Percentiles rank a stretch among this genome's conserved stretches.
Evolutionary conservation across 2,888 invertebrate species (phyloP).

Genomic region (Cryptophagus acutangulus): DNA sequence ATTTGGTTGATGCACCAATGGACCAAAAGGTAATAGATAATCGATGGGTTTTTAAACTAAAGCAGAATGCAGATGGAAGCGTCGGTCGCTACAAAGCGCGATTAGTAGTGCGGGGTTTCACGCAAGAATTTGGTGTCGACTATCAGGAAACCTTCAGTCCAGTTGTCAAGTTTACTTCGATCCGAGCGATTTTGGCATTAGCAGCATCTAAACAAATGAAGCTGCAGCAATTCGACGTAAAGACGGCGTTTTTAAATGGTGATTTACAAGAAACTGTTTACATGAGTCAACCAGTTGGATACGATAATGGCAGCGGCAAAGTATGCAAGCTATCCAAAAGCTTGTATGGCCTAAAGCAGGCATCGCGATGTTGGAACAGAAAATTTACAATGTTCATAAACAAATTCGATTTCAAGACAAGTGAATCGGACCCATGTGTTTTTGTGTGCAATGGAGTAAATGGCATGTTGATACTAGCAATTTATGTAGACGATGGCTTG

Average conservation of each 20-base stretch:
- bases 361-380: slow-evolving; percentile 18
- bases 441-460: slow-evolving; percentile 10
- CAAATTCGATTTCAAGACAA: slow-evolving; percentile 27
- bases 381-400: slow-evolving; percentile 30
- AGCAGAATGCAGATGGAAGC: neutral
- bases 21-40: neutral
- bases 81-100: slow-evolving; percentile 3
- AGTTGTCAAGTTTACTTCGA: slow-evolving; percentile 16
- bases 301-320: slow-evolving; percentile 11
- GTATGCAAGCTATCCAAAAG: slow-evolving; percentile 34
- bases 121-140: slow-evolving; percentile 23
- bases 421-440: slow-evolving; percentile 32
- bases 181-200: slow-evolving; percentile 18
- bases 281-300: slow-evolving; percentile 22
- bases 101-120: slow-evolving; percentile 14
- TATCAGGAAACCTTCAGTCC: slow-evolving; percentile 26
- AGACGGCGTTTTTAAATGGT: slow-evolving; percentile 27
- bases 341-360: slow-evolving; percentile 38
- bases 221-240: slow-evolving; percentile 25
- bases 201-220: slow-evolving; percentile 17
- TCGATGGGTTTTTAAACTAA: neutral
- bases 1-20: neutral
- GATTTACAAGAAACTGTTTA: slow-evolving; percentile 23
- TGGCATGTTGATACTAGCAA: neutral
- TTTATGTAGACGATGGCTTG: neutral